phyloP scores from a whole-genome alignment of 2,888 invertebrate species.

The Synanthedon formicaeformis region DNA sequence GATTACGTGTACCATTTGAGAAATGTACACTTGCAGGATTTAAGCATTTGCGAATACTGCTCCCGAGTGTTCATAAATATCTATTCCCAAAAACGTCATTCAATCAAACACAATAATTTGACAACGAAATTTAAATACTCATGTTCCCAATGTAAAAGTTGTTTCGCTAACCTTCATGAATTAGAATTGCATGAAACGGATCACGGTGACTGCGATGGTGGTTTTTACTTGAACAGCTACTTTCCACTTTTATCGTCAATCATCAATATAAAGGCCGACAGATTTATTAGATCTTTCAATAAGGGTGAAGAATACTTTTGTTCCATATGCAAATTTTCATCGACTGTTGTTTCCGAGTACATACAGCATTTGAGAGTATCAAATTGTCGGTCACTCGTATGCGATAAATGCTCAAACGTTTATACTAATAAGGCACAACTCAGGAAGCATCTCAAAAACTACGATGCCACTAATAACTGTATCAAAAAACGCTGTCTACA shows the following conservation, averaged over 20 bases:
- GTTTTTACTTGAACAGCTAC: slow-evolving; percentile 21
- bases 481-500: slow-evolving; percentile 14
- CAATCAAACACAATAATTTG: slow-evolving; percentile 22
- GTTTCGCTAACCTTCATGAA: slow-evolving; percentile 15
- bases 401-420: slow-evolving; percentile 28
- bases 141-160: slow-evolving; percentile 34
- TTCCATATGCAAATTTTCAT: slow-evolving; percentile 16
- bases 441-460: too few relatives aligned
- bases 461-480: neutral
- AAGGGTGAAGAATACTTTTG: slow-evolving; percentile 20
- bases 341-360: slow-evolving; percentile 14
- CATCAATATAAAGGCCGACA: slow-evolving; percentile 28
- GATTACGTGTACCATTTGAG: slow-evolving; percentile 33
- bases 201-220: slow-evolving; percentile 21
- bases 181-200: slow-evolving; percentile 26
- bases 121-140: slow-evolving; percentile 9
- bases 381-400: slow-evolving; percentile 21
- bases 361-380: slow-evolving; percentile 25
- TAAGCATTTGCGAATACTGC: slow-evolving; percentile 33
- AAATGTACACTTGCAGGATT: slow-evolving; percentile 23
- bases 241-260: slow-evolving; percentile 28
- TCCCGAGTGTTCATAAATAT: slow-evolving; percentile 24
- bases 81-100: slow-evolving; percentile 17
- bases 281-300: slow-evolving; percentile 18
- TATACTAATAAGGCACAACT: slow-evolving; percentile 7